Base-by-base conservation (phyloP, 2,888 invertebrate species). In the Trichogramma dendrolimi region DNA sequence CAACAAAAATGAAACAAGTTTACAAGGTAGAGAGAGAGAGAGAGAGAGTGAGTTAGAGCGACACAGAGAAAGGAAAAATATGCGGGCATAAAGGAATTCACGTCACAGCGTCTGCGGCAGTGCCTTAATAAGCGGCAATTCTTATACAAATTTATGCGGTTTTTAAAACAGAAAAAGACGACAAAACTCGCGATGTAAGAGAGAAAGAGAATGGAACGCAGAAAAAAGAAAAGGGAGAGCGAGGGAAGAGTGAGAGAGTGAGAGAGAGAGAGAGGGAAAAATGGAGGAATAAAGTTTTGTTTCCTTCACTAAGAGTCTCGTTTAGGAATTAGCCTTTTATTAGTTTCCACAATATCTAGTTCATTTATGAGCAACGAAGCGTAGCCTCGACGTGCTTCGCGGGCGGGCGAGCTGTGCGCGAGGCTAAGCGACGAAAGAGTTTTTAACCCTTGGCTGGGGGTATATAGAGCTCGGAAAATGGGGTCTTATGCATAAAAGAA, bases 281-380 rank as follows among this genome's bases (percentile, higher is more conserved):
- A 69, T 71, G 42, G 39, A 50, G 10, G 4, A 40, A 11, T 49
- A 10, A 40, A n/a, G 51, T 73, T 74, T 74, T 73, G 72, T 76
- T 74, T 70, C 69, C 27, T 2, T 27, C 27, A 3, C 27, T 27
- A 27, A 27, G 27, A 27, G 27, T 27, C 27, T 64, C 66, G 69
- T 75, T 77, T 71, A 72, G 68, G 73, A 74, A 77, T 77, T 78
- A 77, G 74, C 71, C 67, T 63, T 56, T 43, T 60, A 64, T 64
- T 68, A 68, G 68, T 71, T 71, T 68, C 68, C 66, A 48, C 56
- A 61, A 57, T 27, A 27, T 39, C 48, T 61, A 38, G 52, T 53
- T 42, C 42, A 53, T 61, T 61, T 53, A 53, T 52, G 47, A 57
- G 57, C 56, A 47, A 10, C 52, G 56, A 27, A 47, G 51, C 47